A percentile compares a stretch with the other conserved stretches of the same genome.
phyloP scores from a whole-genome alignment of 2,113 vertebrate species.

The Toxostoma redivivum region DNA sequence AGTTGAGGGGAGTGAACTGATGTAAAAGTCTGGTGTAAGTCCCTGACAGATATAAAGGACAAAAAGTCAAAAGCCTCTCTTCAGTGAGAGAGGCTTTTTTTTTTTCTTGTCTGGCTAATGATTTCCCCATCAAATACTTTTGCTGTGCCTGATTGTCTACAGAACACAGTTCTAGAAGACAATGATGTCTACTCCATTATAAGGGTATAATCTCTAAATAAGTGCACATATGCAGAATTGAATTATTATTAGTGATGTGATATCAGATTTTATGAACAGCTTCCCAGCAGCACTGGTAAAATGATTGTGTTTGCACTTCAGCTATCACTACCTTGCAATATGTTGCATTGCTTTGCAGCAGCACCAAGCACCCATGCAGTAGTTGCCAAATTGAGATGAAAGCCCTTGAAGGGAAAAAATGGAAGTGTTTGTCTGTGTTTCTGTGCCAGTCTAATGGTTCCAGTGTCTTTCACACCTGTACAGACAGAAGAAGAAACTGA shows the following conservation, averaged over 20 bases:
- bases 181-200: fast-evolving
- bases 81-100: fast-evolving
- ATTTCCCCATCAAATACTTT: not conserved
- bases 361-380: not conserved
- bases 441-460: not conserved
- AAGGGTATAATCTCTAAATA: not conserved
- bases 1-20: not conserved
- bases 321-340: not conserved
- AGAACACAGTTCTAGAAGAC: not conserved
- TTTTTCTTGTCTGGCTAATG: not conserved
- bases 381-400: not conserved
- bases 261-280: not conserved
- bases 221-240: not conserved
- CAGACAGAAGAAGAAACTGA: not conserved
- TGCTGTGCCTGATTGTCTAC: not conserved
- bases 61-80: not conserved
- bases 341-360: not conserved
- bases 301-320: not conserved
- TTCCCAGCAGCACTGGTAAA: not conserved
- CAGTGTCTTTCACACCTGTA: not conserved
- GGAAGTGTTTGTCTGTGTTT: not conserved
- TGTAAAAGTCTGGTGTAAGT: not conserved
- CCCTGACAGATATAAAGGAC: not conserved
- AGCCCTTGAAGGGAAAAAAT: not conserved
- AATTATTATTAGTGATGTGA: not conserved